Evolutionary conservation across 2,113 vertebrate species (phyloP), one percentile per base, ranked within the genome.

Genomic region (Burhinus oedicnemus): DNA sequence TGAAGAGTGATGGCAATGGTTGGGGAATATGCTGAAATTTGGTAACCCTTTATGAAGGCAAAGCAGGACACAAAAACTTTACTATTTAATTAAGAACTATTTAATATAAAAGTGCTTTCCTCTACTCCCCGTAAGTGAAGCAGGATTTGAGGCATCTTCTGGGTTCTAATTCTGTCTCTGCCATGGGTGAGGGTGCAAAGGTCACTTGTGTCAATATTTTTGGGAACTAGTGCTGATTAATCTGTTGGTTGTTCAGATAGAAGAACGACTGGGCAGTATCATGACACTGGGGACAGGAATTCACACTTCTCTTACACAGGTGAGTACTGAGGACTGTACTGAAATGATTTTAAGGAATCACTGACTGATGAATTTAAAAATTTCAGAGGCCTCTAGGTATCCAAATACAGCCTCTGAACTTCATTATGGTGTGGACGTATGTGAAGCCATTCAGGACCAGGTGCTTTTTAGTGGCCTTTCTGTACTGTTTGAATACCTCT

Each of bases 401-500:
- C 77, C 55, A 89, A 52, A 81, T 71, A 76, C 21, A 64, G 51
- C 70, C 38, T 91, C 91, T 87, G n/a, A 84, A 87, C 47, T 87
- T 78, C 55, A 30, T 88, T 90, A 76, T 68, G 44, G 22, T 65
- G 79, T 42, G 54, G 26, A 38, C 0, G 2, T 89, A 72, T 6
- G 71, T 80, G 79, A 94, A 90, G 30, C 45, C n/a, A 40, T 92
- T 89, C 83, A 94, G 68, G 40, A 83, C 85, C 38, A 89, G 71
- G 71, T 92, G 86, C 60, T 81, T 86, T 96, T 94, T 87, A 88
- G 88, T 55, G 55, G 62, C 57, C 45, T 84, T 95, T 87, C 62
- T 93, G 66, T 76, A 62, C 45, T 64, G 15, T 75, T 90, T 96
- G 68, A 94, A 95, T 94, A 77, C 88, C 34, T 86, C 90, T 78